Evolutionary conservation across 2,797 vertebrate species (phyloP), one percentile per base, ranked within the genome.

Genomic region (Ctenopoma multispine): DNA sequence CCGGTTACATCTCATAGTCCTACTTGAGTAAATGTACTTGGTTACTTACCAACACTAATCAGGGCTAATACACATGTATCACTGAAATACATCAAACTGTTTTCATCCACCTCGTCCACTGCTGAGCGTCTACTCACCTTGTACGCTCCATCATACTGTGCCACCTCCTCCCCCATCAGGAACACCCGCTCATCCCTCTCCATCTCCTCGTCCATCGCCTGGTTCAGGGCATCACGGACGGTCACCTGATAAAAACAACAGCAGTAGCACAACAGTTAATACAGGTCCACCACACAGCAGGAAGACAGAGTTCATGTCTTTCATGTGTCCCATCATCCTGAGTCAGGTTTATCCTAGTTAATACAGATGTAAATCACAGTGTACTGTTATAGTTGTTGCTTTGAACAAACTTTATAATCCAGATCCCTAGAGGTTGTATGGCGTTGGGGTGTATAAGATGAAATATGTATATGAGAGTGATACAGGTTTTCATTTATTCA

Each of bases 71-170:
- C 4, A 2, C 11, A 3, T 49, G 47, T 10, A 1, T 12, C 11
- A 36, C 44, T n/a, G 18, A 46, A 46, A 38, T 11, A 38, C 36
- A 38, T 38, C 40, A 41, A 40, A 62, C 2, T 21, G 38, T 43
- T 44, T 43, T 60, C 1, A 46, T 14, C 17, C 54, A 13, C 7
- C 34, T 64, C 11, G 1, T 46, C 46, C 5, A 2, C 4, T 4
- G 36, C 24, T 14, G 2, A 43, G 5, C 0, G 1, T 27, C 17
- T 15, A 5, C 77, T 58, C 75, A 99, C 97, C 95, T 99, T 99
- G 91, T 99, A 99, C 40, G 97, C 97, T 0, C 98, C 98, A 10
- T 99, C 98, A 11, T 99, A 99, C 86, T 99, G 98, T 1, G 97
- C 98, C 50, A 99, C 98, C 89, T 99, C 98, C 89, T 99, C 98